Evolutionary conservation across 2,113 vertebrate species (phyloP), one percentile per base, ranked within the genome.

Genomic region (Nothocercus nigrocapillus): DNA sequence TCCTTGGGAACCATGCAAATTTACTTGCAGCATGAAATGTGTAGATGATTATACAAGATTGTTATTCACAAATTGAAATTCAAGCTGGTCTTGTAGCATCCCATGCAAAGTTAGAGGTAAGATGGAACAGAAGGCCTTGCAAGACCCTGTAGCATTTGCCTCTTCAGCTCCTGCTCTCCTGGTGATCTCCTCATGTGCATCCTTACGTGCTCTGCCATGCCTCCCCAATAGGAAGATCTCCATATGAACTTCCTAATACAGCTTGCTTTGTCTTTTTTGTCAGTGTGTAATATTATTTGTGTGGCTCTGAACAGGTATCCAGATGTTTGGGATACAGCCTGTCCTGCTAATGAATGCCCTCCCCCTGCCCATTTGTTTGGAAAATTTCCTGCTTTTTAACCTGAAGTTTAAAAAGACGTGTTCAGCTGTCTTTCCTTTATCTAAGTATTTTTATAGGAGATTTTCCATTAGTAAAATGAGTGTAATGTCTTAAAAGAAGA

Each of bases 281-380:
- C 30, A 18, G 19, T 68, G 45, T 47, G 64, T 30, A 58, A 44
- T 85, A 53, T 9, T 83, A 18, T 56, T 70, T 38, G 58, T 53
- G 0, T 6, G 54, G 19, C 84, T 86, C 28, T 96, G 86, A 5
- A 5, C 10, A 51, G 70, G 20, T 53, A 62, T 18, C 45, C 68
- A 36, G 44, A 44, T 49, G 25, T 90, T 90, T 95, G 92, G 88
- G 76, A 11, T 61, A 51, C 88, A 88, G 61, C 85, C 83, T 96
- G 95, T 94, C 88, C 70, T 9, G 3, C 69, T 92, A 90, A 95
- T 4, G 11, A 61, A 93, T 88, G 82, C 49, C 25, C 30, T 53
- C 64, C 78, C 80, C 82, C 51, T 86, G 42, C 44, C 81, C 56
- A 76, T 94, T 94, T 95, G 73, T 94, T 94, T 75, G 45, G 38